A percentile compares a stretch with the other conserved stretches of the same genome.
These are phyloP conservation scores for Empis livida DNA, from an alignment of 2,888 invertebrate genomes.

Conservation along the genomic window DNA sequence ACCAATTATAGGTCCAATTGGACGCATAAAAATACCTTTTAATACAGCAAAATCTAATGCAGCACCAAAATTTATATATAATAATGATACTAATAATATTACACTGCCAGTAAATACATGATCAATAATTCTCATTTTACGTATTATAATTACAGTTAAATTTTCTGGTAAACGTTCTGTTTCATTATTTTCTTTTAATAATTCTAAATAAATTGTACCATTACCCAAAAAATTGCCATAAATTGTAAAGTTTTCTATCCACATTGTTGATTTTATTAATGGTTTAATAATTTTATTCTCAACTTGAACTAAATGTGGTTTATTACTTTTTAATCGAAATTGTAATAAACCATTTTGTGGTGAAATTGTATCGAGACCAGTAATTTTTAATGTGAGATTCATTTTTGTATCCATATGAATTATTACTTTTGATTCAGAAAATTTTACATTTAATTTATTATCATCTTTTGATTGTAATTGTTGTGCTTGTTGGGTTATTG, in stretches of 20 bases:
- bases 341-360: slow-evolving; percentile 9
- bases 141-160: slow-evolving; percentile 20
- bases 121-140: slow-evolving; percentile 41
- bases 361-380: slow-evolving; percentile 15
- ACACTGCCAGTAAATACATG: slow-evolving; percentile 62
- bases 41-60: slow-evolving; percentile 66
- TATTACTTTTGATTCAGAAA: slow-evolving; percentile 8
- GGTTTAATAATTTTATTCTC: slow-evolving; percentile 15
- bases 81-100: slow-evolving; percentile 58
- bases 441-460: background rate
- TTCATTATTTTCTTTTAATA: slow-evolving; percentile 18
- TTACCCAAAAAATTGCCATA: slow-evolving; percentile 27
- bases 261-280: slow-evolving; percentile 10
- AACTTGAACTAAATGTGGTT: slow-evolving; percentile 19
- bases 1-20: slow-evolving; percentile 67
- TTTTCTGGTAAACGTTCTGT: slow-evolving; percentile 19
- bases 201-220: slow-evolving; percentile 22
- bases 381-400: slow-evolving; percentile 16
- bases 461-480: background rate
- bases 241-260: slow-evolving; percentile 23
- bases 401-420: slow-evolving; percentile 20
- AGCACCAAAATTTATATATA: slow-evolving; percentile 86
- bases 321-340: slow-evolving; percentile 20
- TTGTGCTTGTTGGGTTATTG: too few relatives aligned
- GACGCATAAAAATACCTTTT: slow-evolving; percentile 48